Conservation (phyloP, 2,797 vertebrate species). For the Lophotriccus pileatus region DNA sequence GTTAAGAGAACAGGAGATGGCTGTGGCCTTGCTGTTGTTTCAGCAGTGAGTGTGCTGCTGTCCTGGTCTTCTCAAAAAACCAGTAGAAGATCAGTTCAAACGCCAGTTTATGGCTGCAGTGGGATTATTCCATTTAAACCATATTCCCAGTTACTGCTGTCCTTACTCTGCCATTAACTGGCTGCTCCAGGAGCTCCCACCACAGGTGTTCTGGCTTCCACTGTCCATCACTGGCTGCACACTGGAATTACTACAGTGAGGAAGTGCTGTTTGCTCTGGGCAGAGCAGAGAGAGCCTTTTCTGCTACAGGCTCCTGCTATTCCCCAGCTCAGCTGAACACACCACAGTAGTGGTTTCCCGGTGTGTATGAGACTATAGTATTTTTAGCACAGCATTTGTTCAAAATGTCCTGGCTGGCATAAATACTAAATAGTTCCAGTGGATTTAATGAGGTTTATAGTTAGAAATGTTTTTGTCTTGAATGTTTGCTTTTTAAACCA, state of each 20-base stretch:
- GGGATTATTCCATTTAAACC: not conserved
- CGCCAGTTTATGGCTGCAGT: not conserved
- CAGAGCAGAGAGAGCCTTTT: not conserved
- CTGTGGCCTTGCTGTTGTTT: not conserved
- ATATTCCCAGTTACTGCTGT: not conserved
- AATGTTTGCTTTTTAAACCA: not conserved
- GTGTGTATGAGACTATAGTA: not conserved
- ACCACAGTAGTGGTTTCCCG: not conserved
- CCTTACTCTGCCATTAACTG: not conserved
- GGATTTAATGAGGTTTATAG: not conserved
- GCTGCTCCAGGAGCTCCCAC: not conserved
- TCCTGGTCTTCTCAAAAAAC: not conserved
- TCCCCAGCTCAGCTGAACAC: not conserved
- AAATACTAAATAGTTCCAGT: not conserved
- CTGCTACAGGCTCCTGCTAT: not conserved
- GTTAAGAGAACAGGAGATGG: not conserved
- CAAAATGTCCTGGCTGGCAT: constrained; percentile 1
- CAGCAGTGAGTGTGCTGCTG: not conserved
- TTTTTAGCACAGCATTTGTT: constrained; percentile 34
- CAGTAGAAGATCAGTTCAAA: not conserved
- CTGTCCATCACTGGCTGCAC: not conserved
- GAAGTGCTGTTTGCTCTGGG: not conserved
- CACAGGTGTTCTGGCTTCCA: not conserved
- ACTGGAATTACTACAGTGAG: not conserved
- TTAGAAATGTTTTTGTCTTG: not conserved